These are phyloP conservation scores for Callionymus lyra DNA, from an alignment of 2,113 vertebrate species.

Conservation along the genomic window DNA sequence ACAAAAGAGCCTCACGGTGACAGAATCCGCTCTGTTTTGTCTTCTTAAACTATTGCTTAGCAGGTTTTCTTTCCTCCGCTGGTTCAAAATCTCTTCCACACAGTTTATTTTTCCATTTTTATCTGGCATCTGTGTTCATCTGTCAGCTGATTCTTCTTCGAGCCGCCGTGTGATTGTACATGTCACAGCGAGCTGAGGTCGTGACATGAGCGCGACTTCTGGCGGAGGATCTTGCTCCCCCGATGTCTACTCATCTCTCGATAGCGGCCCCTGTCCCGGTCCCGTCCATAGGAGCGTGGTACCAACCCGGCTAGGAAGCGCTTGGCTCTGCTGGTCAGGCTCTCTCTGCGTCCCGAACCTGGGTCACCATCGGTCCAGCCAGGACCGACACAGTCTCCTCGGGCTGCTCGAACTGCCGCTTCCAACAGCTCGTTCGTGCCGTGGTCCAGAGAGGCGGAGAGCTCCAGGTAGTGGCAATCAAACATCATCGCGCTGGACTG, in stretches of 20 bases:
- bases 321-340: conserved; percentile 80
- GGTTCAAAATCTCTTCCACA: background rate
- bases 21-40: background rate
- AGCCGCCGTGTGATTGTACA: conserved; percentile 1
- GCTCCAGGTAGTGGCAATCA: conserved; percentile 80
- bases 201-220: conserved; percentile 85
- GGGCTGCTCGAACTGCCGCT: conserved; percentile 73
- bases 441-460: conserved; percentile 80
- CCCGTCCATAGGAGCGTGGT: conserved; percentile 67
- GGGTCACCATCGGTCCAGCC: conserved; percentile 61
- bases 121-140: conserved; percentile 15
- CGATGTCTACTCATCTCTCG: conserved; percentile 65
- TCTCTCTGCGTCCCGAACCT: conserved; percentile 66
- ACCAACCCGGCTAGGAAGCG: conserved; percentile 81
- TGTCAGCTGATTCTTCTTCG: conserved; percentile 15
- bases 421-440: conserved; percentile 81
- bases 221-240: conserved; percentile 77
- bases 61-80: background rate
- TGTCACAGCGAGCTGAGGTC: conserved; percentile 78
- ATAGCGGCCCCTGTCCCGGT: conserved; percentile 62
- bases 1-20: background rate
- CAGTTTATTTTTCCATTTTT: background rate
- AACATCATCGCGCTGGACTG: conserved; percentile 78
- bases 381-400: conserved; percentile 67
- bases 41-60: background rate